These are phyloP conservation scores for Pteronura brasiliensis DNA, from an alignment of 2,113 vertebrate species.

Conservation along the genomic window DNA sequence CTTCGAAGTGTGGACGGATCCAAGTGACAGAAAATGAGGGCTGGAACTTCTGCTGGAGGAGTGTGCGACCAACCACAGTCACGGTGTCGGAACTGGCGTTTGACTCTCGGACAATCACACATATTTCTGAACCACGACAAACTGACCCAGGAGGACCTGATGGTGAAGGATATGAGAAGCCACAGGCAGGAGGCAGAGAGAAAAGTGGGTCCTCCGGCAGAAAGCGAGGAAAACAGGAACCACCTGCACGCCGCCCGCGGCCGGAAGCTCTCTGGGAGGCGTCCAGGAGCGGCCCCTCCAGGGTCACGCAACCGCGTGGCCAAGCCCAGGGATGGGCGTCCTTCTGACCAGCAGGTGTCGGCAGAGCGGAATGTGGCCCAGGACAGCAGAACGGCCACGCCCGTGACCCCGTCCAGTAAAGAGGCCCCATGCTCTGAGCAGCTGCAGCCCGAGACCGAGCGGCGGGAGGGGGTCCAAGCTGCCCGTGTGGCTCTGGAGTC, in stretches of 20 bases:
- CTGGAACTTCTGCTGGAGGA: constrained; percentile 98
- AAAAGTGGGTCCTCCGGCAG: constrained; percentile 92
- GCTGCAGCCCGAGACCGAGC: constrained; percentile 93
- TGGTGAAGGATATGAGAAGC: constrained; percentile 98
- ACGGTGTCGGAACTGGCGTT: constrained; percentile 93
- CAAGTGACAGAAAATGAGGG: constrained; percentile 94
- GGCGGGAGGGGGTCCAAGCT: constrained; percentile 97
- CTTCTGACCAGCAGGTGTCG: constrained; percentile 98
- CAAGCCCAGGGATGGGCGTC: constrained; percentile 99
- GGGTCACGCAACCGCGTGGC: constrained; percentile 98
- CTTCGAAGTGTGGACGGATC: constrained; percentile 95
- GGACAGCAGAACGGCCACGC: constrained; percentile 96
- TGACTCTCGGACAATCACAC: constrained; percentile 94
- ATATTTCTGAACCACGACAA: constrained; percentile 98
- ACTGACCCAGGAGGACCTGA: constrained; percentile 95
- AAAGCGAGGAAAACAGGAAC: constrained; percentile 97
- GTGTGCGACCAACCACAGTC: constrained; percentile 86
- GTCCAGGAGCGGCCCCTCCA: constrained; percentile 95
- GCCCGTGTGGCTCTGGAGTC: constrained; percentile 95
- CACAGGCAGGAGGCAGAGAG: constrained; percentile 96
- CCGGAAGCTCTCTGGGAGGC: constrained; percentile 93
- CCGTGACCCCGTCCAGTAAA: constrained; percentile 90
- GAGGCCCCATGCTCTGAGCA: constrained; percentile 97
- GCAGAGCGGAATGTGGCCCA: constrained; percentile 98
- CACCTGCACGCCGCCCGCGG: constrained; percentile 96